Evolutionary conservation across 2,888 invertebrate species (phyloP), one percentile per base, ranked within the genome.

Genomic region (Rutpela maculata): DNA sequence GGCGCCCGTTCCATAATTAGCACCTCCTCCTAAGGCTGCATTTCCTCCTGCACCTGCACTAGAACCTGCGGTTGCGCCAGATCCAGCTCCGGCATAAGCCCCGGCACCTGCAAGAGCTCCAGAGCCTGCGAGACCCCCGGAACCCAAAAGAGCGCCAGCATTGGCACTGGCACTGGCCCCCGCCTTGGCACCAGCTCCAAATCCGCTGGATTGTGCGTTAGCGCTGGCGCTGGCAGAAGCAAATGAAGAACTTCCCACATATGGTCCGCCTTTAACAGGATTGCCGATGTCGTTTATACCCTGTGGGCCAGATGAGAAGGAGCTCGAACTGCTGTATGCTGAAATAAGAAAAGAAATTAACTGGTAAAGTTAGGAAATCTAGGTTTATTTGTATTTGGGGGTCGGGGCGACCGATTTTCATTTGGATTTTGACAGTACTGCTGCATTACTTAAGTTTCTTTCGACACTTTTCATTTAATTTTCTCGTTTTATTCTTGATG

Each of bases 241-340:
- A 22, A 43, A 59, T 7, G 65, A 60, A 26, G 71, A 38, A 19
- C 66, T 35, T 0, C 66, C 73, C 35, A 59, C 59, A 11, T 6
- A 56, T 18, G 77, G 77, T 6, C 70, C 76, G 12, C 68, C 68
- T 38, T 69, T 73, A 0, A 56, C 50, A n/a, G 50, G 18, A 11
- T 74, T 62, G 18, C 72, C 74, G 11, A 79, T 10, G 17, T 67
- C 72, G n/a, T 74, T 69, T 19, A 71, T 12, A 22, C n/a, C 22
- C 0, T 6, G 9, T 5, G 57, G n/a, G 38, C 57, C 74, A 50
- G 76, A 76, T 62, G 76, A 66, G 57, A 76, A 74, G 3, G 63
- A 72, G 15, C 74, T 82, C 22, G 84, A 80, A 35, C 81, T 82
- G 76, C 83, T 81, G 75, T 69, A 82, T 17, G 84, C 84, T 83